Percentiles rank a stretch among this genome's conserved stretches.
Evolutionary conservation across 2,113 vertebrate genomes (phyloP).

Genomic region (Pomatostomus ruficeps): DNA sequence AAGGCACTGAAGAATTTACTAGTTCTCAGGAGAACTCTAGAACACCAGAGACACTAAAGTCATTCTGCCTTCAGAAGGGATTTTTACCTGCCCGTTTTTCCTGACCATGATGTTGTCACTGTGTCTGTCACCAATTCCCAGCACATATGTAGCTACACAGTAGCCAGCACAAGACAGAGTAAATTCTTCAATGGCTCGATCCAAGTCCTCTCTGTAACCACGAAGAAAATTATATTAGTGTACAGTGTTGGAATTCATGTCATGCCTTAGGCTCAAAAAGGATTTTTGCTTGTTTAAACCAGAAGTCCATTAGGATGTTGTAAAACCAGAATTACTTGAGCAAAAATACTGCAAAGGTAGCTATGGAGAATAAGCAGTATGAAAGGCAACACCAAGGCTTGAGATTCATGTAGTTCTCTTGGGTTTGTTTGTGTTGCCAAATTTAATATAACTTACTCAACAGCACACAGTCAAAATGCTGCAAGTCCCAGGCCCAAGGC

Average conservation of each 20-base stretch:
- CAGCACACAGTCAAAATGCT: not conserved
- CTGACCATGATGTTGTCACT: constrained; percentile 99
- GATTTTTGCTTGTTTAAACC: not conserved
- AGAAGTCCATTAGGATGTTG: not conserved
- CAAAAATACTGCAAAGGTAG: not conserved
- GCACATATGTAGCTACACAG: constrained; percentile 98
- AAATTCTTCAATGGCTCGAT: constrained; percentile 95
- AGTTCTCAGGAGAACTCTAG: not conserved
- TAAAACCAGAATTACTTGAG: not conserved
- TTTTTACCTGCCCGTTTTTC: constrained; percentile 92
- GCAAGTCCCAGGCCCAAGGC: not conserved
- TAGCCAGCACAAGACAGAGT: constrained; percentile 98
- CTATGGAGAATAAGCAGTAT: not conserved
- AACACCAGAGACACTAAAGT: not conserved
- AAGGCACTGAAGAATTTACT: not conserved
- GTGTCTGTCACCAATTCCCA: constrained; percentile 96
- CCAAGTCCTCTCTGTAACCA: constrained; percentile 85
- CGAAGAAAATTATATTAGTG: not conserved
- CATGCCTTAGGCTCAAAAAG: not conserved
- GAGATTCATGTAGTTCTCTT: not conserved
- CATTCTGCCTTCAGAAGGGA: not conserved
- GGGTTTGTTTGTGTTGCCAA: not conserved
- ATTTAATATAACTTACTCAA: not conserved
- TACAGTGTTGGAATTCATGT: not conserved
- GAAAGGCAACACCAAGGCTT: not conserved